Percentiles rank a stretch among this genome's conserved stretches.
phyloP scores from a whole-genome alignment of 2,888 invertebrate species.

The Hanleya hanleyi region DNA sequence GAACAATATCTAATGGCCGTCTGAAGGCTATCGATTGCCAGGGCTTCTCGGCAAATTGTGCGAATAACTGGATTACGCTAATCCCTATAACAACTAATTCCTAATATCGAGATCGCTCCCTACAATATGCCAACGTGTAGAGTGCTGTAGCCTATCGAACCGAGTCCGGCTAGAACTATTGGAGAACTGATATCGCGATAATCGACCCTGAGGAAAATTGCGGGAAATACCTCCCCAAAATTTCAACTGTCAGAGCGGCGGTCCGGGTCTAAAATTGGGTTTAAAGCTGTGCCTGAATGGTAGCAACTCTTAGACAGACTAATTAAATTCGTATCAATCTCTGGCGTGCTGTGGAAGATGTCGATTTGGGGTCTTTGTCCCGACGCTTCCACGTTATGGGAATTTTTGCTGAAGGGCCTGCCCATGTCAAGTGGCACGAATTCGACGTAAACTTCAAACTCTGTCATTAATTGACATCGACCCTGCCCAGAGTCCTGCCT shows the following conservation, averaged over 20 bases:
- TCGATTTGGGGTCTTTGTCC: neutral
- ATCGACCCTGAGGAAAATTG: too few species aligned
- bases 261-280: neutral
- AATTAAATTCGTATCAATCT: conserved; percentile 7
- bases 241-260: neutral
- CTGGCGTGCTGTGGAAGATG: neutral
- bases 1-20: neutral
- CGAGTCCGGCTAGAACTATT: too few species aligned
- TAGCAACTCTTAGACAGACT: neutral
- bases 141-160: neutral
- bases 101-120: conserved; percentile 1
- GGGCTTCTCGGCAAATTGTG: conserved; percentile 3
- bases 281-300: neutral
- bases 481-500: too few species aligned
- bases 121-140: neutral
- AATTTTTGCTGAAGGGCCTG: too few species aligned
- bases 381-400: too few species aligned
- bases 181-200: too few species aligned
- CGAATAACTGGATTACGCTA: conserved; percentile 5
- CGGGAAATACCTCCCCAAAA: too few species aligned
- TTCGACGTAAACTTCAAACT: too few species aligned
- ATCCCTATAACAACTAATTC: conserved; percentile 8
- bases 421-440: too few species aligned
- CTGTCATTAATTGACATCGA: too few species aligned
- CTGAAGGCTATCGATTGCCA: neutral